Evolutionary conservation across 1,140 invertebrate species (phyloP).

Genomic region (Cardiocondyla obscurior): DNA sequence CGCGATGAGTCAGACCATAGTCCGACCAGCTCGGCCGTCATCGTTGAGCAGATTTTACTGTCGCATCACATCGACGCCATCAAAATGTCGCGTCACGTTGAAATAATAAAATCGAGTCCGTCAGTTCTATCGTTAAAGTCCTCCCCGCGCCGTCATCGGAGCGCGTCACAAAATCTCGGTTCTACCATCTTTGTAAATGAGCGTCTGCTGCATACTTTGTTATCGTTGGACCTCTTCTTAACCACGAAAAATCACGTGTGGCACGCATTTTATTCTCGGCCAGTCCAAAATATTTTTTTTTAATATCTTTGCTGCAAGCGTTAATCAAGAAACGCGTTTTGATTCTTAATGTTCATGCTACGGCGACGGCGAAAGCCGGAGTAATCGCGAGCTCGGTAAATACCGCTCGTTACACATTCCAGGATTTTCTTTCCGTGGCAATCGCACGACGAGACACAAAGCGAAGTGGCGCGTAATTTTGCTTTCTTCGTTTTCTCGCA

Average conservation of each 20-base stretch:
- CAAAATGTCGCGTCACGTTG: conserved; percentile 36
- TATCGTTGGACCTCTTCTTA: background rate
- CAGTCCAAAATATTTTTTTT: background rate
- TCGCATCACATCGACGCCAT: conserved; percentile 24
- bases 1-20: conserved; percentile 46
- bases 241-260: background rate
- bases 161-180: background rate
- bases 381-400: conserved; percentile 25
- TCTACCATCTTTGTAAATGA: background rate
- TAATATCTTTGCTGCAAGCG: background rate
- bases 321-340: background rate
- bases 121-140: conserved; percentile 6
- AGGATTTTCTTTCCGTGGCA: background rate
- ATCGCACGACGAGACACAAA: background rate
- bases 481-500: background rate
- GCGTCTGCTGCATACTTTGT: background rate
- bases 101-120: conserved; percentile 36
- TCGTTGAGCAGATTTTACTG: conserved; percentile 33
- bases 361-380: background rate
- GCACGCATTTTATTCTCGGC: background rate
- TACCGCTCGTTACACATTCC: background rate
- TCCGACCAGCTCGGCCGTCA: conserved; percentile 9
- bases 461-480: background rate
- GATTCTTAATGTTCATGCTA: background rate
- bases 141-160: background rate